Evolutionary conservation across 2,113 vertebrate genomes (phyloP), one percentile per base, ranked within the genome.

Genomic region (Callipepla californica): DNA sequence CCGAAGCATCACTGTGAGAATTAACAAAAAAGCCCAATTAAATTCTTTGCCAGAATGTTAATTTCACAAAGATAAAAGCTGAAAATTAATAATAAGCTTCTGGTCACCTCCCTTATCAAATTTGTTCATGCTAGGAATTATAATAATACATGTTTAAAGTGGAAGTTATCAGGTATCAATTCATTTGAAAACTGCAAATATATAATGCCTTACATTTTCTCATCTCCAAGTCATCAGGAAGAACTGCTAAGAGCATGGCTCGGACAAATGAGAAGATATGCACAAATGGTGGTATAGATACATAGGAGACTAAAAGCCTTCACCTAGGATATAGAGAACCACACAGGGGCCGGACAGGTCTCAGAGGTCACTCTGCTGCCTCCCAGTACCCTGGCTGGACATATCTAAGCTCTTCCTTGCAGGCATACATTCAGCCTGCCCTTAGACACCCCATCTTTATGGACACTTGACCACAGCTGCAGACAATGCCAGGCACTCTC

Each of bases 1-100:
- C 57, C 90, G 95, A 98, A 96, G 93, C 95, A 96, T 97, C 94
- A 80, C 87, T 94, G 94, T 94, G 97, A 97, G 96, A 97, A 97
- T 97, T 98, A 97, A 96, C 94, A 97, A 96, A 98, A 97, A 97
- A 97, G 97, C 93, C 95, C 97, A 98, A 98, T 98, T 98, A 98
- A 97, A 97, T 96, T 93, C 80, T 80, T 79, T 96, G 96, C 97
- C 96, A 97, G 96, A 96, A 96, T 97, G 96, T 94, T 97, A 97
- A 97, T 97, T 97, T 98, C 89, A 63, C 15, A 36, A 97, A 97
- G 92, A 97, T 77, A 97, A 97, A 98, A 96, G 83, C 89, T 94
- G 95, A 73, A 95, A 97, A 97, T 96, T 96, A 97, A 95, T 95
- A 96, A 77, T 62, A 75, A 95, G 96, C 51, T 92, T 95, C 77